phyloP scores from a whole-genome alignment of 2,113 vertebrate species.

The Coracopsis vasa region DNA sequence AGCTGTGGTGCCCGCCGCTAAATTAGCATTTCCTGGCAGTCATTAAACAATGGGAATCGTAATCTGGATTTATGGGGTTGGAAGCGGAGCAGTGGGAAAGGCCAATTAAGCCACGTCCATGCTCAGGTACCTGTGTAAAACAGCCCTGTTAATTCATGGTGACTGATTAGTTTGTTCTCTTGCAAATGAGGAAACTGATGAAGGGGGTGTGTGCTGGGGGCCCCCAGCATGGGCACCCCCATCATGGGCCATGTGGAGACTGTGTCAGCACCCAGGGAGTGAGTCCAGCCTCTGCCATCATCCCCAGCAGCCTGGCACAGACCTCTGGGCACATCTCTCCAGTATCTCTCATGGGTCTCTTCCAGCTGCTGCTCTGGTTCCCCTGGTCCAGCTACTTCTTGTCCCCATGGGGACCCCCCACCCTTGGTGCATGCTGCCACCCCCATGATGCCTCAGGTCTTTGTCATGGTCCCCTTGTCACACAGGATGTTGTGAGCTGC shows the following conservation, averaged over 20 bases:
- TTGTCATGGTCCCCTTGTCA: not conserved
- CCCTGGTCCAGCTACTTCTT: not conserved
- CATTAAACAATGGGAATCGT: not conserved
- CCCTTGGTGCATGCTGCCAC: fast-evolving
- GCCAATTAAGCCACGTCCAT: not conserved
- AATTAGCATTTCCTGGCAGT: conserved; percentile 53
- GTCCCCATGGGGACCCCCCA: not conserved
- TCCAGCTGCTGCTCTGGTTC: not conserved
- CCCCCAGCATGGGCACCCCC: not conserved
- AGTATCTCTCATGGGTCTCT: not conserved
- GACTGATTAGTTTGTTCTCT: not conserved
- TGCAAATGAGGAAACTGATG: not conserved
- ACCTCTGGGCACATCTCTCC: not conserved
- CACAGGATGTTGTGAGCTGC: not conserved
- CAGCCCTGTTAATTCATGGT: not conserved
- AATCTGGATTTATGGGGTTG: conserved; percentile 5
- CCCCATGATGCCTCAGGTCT: fast-evolving
- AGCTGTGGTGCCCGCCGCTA: not conserved
- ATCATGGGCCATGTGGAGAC: not conserved
- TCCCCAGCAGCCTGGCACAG: not conserved
- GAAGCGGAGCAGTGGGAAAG: not conserved
- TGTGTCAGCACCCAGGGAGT: fast-evolving
- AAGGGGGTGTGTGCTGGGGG: fast-evolving
- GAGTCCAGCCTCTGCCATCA: fast-evolving
- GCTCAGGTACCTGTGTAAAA: not conserved